A percentile compares a stretch with the other conserved stretches of the same genome.
These are phyloP conservation scores for Myrmecobius fasciatus DNA, from an alignment of 2,113 vertebrate genomes.

Conservation along the genomic window DNA sequence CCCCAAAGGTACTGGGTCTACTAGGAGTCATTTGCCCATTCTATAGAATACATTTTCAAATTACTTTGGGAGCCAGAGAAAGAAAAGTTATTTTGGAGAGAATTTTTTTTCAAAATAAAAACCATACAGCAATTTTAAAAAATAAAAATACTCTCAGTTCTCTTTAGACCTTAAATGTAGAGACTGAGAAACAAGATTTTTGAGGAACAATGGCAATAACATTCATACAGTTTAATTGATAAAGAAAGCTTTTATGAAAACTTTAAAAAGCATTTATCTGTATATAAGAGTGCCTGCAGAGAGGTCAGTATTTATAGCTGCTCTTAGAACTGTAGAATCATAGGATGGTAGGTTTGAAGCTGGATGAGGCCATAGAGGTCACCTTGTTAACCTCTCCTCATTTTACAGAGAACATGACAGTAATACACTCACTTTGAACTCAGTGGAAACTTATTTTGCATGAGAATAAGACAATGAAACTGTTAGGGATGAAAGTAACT, in stretches of 20 bases:
- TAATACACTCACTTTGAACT: not conserved
- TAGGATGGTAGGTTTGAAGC: not conserved
- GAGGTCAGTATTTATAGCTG: not conserved
- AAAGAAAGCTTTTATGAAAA: constrained; percentile 1
- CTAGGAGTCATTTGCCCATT: constrained; percentile 52
- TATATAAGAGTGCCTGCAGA: not conserved
- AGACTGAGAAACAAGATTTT: constrained; percentile 21
- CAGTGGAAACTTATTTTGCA: not conserved
- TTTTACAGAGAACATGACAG: not conserved
- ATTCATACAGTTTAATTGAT: constrained; percentile 41
- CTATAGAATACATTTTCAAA: constrained; percentile 64
- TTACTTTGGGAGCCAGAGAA: constrained; percentile 73
- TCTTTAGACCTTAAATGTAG: constrained; percentile 25
- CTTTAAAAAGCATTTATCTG: constrained; percentile 40
- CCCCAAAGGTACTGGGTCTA: constrained; percentile 49
- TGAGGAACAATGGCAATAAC: not conserved
- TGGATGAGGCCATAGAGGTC: not conserved
- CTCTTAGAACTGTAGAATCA: not conserved
- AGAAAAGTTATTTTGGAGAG: constrained; percentile 69
- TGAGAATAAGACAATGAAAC: not conserved
- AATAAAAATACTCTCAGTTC: constrained; percentile 4
- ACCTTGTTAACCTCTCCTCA: not conserved
- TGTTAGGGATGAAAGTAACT: constrained; percentile 15
- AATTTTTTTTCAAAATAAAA: constrained; percentile 70
- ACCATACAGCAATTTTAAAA: constrained; percentile 19